Evolutionary conservation across 2,797 vertebrate species (phyloP), one percentile per base, ranked within the genome.

Genomic region (Sebastolobus altivelis): DNA sequence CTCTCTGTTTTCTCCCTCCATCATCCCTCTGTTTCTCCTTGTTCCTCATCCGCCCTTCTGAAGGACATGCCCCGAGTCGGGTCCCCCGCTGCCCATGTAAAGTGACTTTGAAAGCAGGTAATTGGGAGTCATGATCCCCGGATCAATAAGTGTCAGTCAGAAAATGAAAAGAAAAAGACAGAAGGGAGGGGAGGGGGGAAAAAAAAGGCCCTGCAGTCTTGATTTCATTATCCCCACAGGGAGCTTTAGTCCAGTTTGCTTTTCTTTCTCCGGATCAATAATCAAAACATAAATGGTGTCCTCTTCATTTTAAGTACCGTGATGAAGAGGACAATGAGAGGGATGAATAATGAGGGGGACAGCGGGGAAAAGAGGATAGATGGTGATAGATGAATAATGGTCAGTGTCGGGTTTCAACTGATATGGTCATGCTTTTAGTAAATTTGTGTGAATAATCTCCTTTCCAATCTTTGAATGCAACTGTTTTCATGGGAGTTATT

Each of bases 51-150:
- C 35, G 33, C 38, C 66, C 77, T 68, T 81, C 55, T 88, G 86
- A 91, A 93, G 80, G 86, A 91, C 83, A 75, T 68, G 70, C 67
- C 73, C 61, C 2, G 31, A 89, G 90, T 85, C 37, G 1, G 78
- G 80, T 89, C 90, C 85, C 84, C 60, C 74, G 83, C 85, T 76
- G 80, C 72, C 12, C 49, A 86, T 77, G 86, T 87, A 88, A 93
- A 94, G 92, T 92, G 93, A 94, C 94, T 95, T 93, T 95, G 92
- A 95, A 94, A 93, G 90, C 85, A 93, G 88, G 90, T 95, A 93
- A 94, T 90, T 94, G 91, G 84, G 92, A 92, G 93, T 93, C 93
- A 88, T 94, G 92, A 95, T 94, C 90, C 88, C 77, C 3, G 35
- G 93, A 95, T 95, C 95, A 92, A 95, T 95, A 95, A 56, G 35